phyloP scores from a whole-genome alignment of 2,888 invertebrate genomes.

The Hipparchia semele region DNA sequence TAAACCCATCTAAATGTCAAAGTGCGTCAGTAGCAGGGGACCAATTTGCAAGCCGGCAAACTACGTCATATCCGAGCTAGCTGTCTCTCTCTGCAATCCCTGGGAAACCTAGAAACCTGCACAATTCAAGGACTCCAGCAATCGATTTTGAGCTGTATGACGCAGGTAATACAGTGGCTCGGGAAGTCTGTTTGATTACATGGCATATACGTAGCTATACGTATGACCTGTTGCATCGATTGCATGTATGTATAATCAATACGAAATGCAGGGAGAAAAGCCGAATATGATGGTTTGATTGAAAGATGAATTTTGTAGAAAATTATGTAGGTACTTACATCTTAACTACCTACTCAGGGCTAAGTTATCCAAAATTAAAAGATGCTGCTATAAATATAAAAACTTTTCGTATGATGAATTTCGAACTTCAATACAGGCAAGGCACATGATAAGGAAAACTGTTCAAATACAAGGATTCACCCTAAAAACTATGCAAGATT shows the following conservation, averaged over 20 bases:
- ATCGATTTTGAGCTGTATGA: constrained; percentile 55
- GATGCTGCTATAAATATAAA: too few species aligned
- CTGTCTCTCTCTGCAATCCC: constrained; percentile 67
- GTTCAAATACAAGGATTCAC: too few species aligned
- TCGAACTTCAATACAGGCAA: too few species aligned
- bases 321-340: neutral
- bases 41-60: constrained; percentile 53
- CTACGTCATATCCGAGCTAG: constrained; percentile 56
- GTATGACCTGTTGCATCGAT: constrained; percentile 55
- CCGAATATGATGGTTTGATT: constrained; percentile 12
- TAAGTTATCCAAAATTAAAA: too few species aligned
- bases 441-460: too few species aligned
- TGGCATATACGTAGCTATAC: constrained; percentile 24
- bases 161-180: constrained; percentile 43
- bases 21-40: constrained; percentile 48
- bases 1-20: constrained; percentile 52
- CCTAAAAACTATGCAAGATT: too few species aligned
- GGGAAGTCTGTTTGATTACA: constrained; percentile 1
- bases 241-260: constrained; percentile 52
- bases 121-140: constrained; percentile 30
- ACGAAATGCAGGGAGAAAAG: constrained; percentile 39
- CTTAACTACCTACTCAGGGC: too few species aligned
- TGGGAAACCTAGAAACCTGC: constrained; percentile 68
- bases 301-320: neutral
- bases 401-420: too few species aligned